Evolutionary conservation across 1,140 invertebrate genomes (phyloP), one percentile per base, ranked within the genome.

Genomic region (Cataglyphis hispanica): DNA sequence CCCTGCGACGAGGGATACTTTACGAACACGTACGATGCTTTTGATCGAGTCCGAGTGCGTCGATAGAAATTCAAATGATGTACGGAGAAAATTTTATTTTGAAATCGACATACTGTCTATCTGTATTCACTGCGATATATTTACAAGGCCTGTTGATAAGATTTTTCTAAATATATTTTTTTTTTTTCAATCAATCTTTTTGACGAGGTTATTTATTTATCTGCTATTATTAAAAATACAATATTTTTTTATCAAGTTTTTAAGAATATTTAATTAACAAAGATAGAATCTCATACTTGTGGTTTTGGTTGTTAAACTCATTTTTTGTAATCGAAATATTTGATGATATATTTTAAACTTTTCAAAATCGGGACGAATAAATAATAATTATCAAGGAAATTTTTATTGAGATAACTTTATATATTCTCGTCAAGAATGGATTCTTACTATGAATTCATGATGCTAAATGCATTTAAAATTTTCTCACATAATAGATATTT

Each of bases 11-110:
- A 81, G 27, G 37, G 43, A 22, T 53, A 37, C 37, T 72, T 58
- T 67, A 37, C 67, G 66, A 83, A 40, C 67, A 83, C 64, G 63
- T 56, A 40, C 22, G 69, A 81, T 75, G 70, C 53, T 81, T 88
- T 89, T 81, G 87, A 86, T 88, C 76, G 27, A 53, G 31, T 34
- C 63, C 50, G 80, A 89, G 64, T 89, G 77, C 88, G 87, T 53
- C 85, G 83, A 58, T 81, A 81, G 64, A 53, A 31, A 86, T 86
- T 72, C 77, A 72, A 63, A 66, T 74, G 7, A 60, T 22, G 13
- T 75, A 43, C 34, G 37, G 58, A 22, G 43, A 74, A 11, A 11
- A 37, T 40, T 58, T n/a, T 37, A n/a, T 67, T 77, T 84, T 11
- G 16, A 58, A 19, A 64, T 66, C 74, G 66, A 70, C 16, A n/a